These are phyloP conservation scores for Mayetiola destructor DNA, from an alignment of 2,888 invertebrate species.

Conservation along the genomic window DNA sequence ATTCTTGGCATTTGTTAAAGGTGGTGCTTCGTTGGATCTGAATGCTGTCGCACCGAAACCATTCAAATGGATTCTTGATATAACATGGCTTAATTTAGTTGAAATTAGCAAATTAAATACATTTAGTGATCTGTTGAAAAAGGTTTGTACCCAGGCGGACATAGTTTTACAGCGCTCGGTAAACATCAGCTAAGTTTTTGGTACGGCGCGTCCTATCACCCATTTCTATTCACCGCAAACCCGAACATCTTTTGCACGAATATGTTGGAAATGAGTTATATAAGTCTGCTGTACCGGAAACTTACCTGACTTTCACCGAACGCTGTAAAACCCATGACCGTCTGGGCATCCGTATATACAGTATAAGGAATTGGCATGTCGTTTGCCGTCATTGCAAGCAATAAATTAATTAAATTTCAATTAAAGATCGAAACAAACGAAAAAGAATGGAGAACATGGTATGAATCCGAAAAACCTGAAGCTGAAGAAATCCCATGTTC, in stretches of 20 bases:
- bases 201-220: no score
- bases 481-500: constrained; percentile 82
- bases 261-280: no score
- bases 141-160: constrained; percentile 40
- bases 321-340: no score
- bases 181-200: no score
- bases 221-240: no score
- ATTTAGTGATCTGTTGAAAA: constrained; percentile 64
- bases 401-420: neutral
- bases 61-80: constrained; percentile 87
- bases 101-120: constrained; percentile 74
- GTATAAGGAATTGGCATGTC: no score
- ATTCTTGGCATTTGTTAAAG: constrained; percentile 91
- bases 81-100: constrained; percentile 90
- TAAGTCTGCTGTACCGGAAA: no score
- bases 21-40: constrained; percentile 84
- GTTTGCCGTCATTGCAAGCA: neutral
- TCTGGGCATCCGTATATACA: no score
- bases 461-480: constrained; percentile 85
- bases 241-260: no score
- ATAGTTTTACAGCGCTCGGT: no score
- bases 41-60: constrained; percentile 88
- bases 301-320: no score
- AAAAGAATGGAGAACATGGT: constrained; percentile 79
- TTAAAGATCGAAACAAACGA: constrained; percentile 67